A percentile compares a stretch with the other conserved stretches of the same genome.
These are phyloP conservation scores for Paramacrobiotus metropolitanus DNA, from an alignment of 1,140 invertebrate species.

Conservation along the genomic window DNA sequence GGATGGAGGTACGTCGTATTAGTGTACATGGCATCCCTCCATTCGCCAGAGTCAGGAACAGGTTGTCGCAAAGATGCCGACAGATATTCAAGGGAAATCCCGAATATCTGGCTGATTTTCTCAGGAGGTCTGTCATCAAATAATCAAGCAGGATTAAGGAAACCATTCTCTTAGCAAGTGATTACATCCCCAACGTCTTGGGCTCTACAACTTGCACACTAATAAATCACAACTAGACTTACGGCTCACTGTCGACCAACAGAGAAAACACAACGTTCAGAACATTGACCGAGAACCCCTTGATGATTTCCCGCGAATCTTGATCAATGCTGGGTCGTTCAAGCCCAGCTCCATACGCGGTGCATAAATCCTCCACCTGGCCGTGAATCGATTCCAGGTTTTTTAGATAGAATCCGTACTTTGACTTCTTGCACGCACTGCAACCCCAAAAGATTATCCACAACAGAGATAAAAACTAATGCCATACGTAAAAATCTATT, in stretches of 20 bases:
- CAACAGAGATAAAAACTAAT: no score
- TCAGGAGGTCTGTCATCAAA: no score
- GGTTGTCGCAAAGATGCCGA: background rate
- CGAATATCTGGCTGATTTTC: background rate
- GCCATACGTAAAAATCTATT: no score
- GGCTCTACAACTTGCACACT: no score
- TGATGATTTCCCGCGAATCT: conserved; percentile 3
- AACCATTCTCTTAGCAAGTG: background rate
- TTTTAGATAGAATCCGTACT: background rate
- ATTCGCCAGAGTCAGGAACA: background rate
- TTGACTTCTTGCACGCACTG: background rate
- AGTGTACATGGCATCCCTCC: background rate
- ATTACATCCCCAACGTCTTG: background rate
- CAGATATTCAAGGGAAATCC: background rate
- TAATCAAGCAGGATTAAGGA: no score
- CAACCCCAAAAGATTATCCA: background rate
- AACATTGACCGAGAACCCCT: background rate
- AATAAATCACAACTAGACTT: no score
- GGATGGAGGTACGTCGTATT: background rate
- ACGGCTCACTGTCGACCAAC: background rate
- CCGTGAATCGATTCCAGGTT: background rate
- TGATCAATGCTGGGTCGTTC: background rate
- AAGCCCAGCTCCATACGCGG: background rate
- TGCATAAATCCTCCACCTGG: background rate
- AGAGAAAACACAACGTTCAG: background rate